These are phyloP conservation scores for Numida meleagris DNA, from an alignment of 2,113 vertebrate species.

Conservation along the genomic window DNA sequence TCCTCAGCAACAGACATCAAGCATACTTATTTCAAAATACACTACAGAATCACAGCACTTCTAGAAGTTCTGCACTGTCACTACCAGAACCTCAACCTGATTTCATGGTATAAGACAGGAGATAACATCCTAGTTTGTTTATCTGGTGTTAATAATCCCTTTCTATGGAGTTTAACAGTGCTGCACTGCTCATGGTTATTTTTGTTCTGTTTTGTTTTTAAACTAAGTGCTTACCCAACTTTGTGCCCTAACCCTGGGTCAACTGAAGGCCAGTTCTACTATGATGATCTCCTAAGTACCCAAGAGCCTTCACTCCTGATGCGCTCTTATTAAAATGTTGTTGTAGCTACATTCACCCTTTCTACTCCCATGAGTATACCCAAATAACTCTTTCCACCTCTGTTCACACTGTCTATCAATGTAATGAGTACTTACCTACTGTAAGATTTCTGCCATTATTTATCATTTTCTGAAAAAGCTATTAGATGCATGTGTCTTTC, in stretches of 20 bases:
- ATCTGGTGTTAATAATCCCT: not conserved
- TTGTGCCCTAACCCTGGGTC: not conserved
- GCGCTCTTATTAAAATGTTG: not conserved
- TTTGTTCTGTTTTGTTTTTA: too few species aligned
- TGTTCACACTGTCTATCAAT: not conserved
- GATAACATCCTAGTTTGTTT: not conserved
- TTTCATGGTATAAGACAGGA: not conserved
- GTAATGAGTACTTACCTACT: not conserved
- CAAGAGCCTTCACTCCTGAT: not conserved
- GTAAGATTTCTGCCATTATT: not conserved
- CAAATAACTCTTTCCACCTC: not conserved
- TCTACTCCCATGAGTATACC: not conserved
- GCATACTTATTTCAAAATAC: not conserved
- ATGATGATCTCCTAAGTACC: not conserved
- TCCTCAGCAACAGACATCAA: not conserved
- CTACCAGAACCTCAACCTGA: not conserved
- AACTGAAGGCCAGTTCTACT: constrained; percentile 16
- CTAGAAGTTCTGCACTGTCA: not conserved
- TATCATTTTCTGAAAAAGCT: constrained; percentile 3
- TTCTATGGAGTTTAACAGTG: not conserved
- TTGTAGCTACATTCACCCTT: not conserved
- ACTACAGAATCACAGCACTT: not conserved
- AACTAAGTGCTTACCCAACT: not conserved
- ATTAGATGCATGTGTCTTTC: not conserved
- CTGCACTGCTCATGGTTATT: not conserved